Evolutionary conservation across 1,140 invertebrate species (phyloP), one percentile per base, ranked within the genome.

Genomic region (Drosophila hydei): DNA sequence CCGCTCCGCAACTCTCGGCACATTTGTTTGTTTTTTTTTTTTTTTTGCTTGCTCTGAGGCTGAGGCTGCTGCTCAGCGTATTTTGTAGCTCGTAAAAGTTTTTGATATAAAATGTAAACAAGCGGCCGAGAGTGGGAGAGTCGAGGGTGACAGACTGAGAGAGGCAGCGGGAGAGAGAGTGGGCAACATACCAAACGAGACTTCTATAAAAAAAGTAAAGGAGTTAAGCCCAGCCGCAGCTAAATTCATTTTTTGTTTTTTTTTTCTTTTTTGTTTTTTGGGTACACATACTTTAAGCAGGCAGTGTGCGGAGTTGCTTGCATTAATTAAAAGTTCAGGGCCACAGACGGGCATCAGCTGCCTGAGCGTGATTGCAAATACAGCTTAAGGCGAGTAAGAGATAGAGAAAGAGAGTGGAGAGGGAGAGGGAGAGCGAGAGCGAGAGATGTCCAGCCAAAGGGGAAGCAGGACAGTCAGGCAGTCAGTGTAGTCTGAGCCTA

Each of bases 81-180:
- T 85, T 85, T 85, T 80, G 81, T 87, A 77, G 81, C 81, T 87
- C 80, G 77, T 85, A 87, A 85, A 85, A 85, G 80, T 85, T 87
- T 87, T 85, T 87, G 69, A 85, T 81, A 80, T 87, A 81, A 85
- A 81, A 87, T 71, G 80, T 87, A 85, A 87, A 87, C 80, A 85
- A 69, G 70, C 63, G 25, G 27, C 71, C 5, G 23, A 36, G 21
- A 14, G 8, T 21, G 12, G 16, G 45, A 7, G 9, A 18, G 16
- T 12, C 16, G 18, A 8, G 1, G 14, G 11, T 5, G 9, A 7
- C 12, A 2, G 1, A n/a, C n/a, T 5, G 19, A 18, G 8, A 7
- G 40, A 16, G 14, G 2, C 19, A 11, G 43, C 1, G 1, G 12
- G 59, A 8, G 43, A 23, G 14, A 1, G 11, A 11, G 43, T 2